Evolutionary conservation across 2,113 vertebrate genomes (phyloP).

Genomic region (Dinomys branickii): DNA sequence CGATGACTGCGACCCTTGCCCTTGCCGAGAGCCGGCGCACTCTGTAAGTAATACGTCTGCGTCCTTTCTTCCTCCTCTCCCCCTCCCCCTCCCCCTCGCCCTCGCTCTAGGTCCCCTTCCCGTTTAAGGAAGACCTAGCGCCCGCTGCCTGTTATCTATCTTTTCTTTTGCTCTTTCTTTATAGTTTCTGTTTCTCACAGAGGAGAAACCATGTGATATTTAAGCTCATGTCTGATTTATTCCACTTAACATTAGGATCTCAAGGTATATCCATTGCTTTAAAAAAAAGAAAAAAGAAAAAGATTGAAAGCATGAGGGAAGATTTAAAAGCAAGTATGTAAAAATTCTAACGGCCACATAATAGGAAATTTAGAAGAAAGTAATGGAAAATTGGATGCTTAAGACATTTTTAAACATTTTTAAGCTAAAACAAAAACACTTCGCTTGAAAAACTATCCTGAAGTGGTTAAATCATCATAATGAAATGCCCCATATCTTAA

Average conservation of each 20-base stretch:
- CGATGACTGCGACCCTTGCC: not conserved
- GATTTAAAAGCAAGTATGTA: not conserved
- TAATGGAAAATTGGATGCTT: not conserved
- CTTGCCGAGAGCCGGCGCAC: not conserved
- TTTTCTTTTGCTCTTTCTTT: not conserved
- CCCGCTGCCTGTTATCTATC: not conserved
- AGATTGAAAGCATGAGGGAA: not conserved
- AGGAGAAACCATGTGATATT: not conserved
- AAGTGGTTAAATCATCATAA: not conserved
- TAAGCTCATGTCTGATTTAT: not conserved
- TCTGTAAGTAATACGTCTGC: not conserved
- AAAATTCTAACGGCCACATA: not conserved
- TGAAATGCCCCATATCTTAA: not conserved
- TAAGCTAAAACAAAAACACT: not conserved
- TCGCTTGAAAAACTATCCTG: not conserved
- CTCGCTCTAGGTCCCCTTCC: not conserved
- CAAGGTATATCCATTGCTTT: not conserved
- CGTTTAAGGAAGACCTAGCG: not conserved
- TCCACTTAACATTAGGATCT: not conserved
- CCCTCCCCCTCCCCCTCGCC: not conserved
- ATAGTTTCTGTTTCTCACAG: not conserved
- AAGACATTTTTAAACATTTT: not conserved
- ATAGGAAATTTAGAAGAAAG: not conserved
- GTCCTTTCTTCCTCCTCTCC: not conserved
- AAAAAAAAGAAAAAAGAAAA: too few relatives aligned